These are phyloP conservation scores for Odontocerum albicorne DNA, from an alignment of 2,888 invertebrate species.

Conservation along the genomic window DNA sequence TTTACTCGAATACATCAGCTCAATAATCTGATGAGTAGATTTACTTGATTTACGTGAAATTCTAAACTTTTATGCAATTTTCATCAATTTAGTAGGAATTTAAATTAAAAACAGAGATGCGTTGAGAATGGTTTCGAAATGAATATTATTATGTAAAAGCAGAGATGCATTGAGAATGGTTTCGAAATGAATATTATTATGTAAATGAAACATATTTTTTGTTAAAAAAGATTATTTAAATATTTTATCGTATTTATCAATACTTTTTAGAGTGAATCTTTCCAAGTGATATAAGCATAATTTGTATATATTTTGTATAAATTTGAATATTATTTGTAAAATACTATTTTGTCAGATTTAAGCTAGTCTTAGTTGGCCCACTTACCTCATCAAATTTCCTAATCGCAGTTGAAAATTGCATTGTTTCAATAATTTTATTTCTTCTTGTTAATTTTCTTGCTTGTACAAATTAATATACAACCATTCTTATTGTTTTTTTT, in stretches of 20 bases:
- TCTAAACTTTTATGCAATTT: neutral
- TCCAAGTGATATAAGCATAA: slow-evolving; percentile 6
- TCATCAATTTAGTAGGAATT: neutral
- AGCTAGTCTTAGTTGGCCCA: neutral
- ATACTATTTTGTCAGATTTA: neutral
- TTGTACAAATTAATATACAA: too few species aligned
- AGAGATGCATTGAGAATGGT: slow-evolving; percentile 4
- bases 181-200: neutral
- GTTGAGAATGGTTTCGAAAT: slow-evolving; percentile 2
- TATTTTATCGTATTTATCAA: slow-evolving; percentile 24
- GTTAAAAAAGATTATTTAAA: neutral
- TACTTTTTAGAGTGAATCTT: slow-evolving; percentile 11
- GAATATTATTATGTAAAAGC: neutral
- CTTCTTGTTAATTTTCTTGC: too few species aligned
- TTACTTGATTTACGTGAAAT: neutral
- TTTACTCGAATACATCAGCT: neutral
- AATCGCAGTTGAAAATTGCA: too few species aligned
- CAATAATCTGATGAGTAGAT: neutral
- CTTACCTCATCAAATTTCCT: neutral
- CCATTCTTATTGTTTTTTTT: too few species aligned
- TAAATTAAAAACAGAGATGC: neutral
- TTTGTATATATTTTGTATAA: slow-evolving; percentile 21
- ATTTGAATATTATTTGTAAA: slow-evolving; percentile 16
- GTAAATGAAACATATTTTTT: neutral
- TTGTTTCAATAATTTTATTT: too few species aligned